Conservation (phyloP, 2,888 invertebrate genomes). For the Pemphredon lugubris region DNA sequence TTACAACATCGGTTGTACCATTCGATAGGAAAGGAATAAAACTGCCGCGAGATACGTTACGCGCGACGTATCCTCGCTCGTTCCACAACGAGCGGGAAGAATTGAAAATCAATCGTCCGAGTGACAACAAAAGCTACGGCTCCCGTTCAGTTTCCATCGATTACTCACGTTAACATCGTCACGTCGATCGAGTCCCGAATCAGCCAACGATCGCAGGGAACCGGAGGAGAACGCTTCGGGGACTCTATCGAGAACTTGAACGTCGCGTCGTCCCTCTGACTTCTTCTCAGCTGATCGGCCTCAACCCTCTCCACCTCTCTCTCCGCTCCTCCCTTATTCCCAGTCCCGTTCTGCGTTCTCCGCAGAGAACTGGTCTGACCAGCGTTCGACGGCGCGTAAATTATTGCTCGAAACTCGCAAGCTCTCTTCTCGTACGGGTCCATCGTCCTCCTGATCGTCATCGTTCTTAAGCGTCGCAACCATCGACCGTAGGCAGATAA, state of each 20-base stretch:
- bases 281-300: neutral
- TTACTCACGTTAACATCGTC: constrained; percentile 48
- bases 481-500: too few relatives aligned
- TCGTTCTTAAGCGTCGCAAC: too few relatives aligned
- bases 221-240: neutral
- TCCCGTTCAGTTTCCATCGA: neutral
- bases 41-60: too few relatives aligned
- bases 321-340: neutral
- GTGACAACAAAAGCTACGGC: neutral
- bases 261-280: neutral
- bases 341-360: neutral
- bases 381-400: neutral
- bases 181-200: neutral
- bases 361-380: neutral
- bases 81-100: too few relatives aligned
- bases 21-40: too few relatives aligned
- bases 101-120: too few relatives aligned
- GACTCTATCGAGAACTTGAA: neutral
- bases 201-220: constrained; percentile 11
- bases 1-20: too few relatives aligned
- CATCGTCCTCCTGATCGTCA: too few relatives aligned
- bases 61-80: too few relatives aligned
- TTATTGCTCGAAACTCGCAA: too few relatives aligned
- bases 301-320: neutral
- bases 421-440: too few relatives aligned